Evolutionary conservation across 2,797 vertebrate genomes (phyloP).

Genomic region (Hydrocynus forskahlii): DNA sequence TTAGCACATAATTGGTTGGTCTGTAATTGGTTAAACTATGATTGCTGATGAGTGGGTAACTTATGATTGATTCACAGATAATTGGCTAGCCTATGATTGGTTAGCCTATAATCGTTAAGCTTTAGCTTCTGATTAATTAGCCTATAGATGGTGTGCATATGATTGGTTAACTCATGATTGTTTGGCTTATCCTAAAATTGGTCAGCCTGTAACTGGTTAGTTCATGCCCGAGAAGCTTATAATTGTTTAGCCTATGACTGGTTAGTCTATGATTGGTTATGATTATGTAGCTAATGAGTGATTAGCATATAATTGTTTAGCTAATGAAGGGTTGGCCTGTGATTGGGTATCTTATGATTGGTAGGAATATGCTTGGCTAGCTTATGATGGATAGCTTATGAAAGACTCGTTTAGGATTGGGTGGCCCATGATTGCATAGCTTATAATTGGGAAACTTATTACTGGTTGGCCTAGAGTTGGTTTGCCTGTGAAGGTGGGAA

Average conservation of each 20-base stretch:
- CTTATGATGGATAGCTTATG: neutral
- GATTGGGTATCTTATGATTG: neutral
- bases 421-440: neutral
- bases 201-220: neutral
- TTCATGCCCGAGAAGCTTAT: no score
- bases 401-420: neutral
- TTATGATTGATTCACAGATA: no score
- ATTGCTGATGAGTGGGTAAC: neutral
- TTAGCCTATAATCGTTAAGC: neutral
- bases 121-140: neutral
- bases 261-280: no score
- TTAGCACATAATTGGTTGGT: neutral
- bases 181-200: neutral
- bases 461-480: no score
- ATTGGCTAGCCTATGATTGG: neutral
- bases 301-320: no score
- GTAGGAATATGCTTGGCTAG: neutral
- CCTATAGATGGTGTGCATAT: no score
- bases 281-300: no score
- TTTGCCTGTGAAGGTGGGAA: no score
- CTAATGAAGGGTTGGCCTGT: neutral
- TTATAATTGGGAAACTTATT: neutral
- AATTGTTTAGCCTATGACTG: no score
- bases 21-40: neutral
- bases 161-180: neutral